These are phyloP conservation scores for Ophion costatus DNA, from an alignment of 2,888 invertebrate genomes.

Conservation along the genomic window DNA sequence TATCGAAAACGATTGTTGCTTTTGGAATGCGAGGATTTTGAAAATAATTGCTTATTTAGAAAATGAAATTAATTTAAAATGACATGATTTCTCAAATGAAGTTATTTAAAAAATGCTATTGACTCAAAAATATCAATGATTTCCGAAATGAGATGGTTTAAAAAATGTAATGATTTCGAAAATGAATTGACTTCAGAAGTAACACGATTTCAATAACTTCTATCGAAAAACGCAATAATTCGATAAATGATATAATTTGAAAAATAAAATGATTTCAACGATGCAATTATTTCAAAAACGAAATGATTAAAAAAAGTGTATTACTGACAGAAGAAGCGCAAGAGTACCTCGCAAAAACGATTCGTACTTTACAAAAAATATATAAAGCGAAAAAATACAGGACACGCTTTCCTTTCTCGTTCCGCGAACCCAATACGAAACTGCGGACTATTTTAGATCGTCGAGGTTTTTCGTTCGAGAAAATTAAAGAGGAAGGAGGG, in stretches of 20 bases:
- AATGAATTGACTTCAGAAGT: neutral
- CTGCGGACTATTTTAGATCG: neutral
- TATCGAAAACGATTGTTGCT: too few relatives aligned
- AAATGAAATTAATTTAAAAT: too few relatives aligned
- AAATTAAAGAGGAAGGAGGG: neutral
- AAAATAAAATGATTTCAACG: too few relatives aligned
- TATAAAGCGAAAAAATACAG: neutral
- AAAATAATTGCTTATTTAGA: too few relatives aligned
- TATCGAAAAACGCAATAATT: neutral
- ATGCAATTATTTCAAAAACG: too few relatives aligned
- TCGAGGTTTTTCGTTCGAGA: slow-evolving; percentile 8
- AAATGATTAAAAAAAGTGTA: neutral
- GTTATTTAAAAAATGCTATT: too few relatives aligned
- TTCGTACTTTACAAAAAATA: neutral
- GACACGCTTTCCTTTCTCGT: neutral
- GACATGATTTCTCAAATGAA: too few relatives aligned
- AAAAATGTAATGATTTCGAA: neutral
- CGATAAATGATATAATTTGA: neutral
- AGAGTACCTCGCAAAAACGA: neutral
- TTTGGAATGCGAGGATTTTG: too few relatives aligned
- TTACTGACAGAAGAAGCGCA: neutral
- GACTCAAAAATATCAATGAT: too few relatives aligned
- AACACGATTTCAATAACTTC: too few relatives aligned
- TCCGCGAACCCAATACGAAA: neutral
- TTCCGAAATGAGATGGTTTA: too few relatives aligned